A percentile compares a stretch with the other conserved stretches of the same genome.
Evolutionary conservation across 2,113 vertebrate genomes (phyloP).

Genomic region (Atlantisia rogersi): DNA sequence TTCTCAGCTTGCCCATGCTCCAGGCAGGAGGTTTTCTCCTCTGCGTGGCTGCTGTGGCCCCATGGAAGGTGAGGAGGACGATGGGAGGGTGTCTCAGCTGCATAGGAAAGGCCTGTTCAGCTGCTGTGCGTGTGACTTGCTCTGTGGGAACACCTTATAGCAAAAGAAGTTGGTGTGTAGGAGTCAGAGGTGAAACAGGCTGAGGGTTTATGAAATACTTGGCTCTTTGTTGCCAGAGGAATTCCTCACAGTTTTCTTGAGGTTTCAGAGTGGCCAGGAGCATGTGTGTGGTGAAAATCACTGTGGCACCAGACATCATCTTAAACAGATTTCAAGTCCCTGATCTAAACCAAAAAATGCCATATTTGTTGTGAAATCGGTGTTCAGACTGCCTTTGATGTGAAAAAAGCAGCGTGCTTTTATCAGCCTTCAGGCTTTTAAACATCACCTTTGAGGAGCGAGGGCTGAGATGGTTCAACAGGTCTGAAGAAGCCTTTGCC

Average conservation of each 20-base stretch:
- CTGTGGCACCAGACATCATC: background rate
- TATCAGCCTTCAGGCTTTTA: background rate
- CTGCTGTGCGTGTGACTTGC: background rate
- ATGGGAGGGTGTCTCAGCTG: background rate
- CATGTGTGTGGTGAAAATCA: background rate
- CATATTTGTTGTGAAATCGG: fast-evolving
- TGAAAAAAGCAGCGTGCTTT: background rate
- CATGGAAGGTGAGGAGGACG: background rate
- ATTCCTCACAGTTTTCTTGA: background rate
- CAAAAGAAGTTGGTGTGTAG: background rate
- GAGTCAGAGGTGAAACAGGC: background rate
- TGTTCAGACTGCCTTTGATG: background rate
- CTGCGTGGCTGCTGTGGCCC: background rate
- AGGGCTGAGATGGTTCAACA: fast-evolving
- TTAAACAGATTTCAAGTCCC: background rate
- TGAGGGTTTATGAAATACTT: background rate
- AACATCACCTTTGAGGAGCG: background rate
- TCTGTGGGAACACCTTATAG: background rate
- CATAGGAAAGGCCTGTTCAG: background rate
- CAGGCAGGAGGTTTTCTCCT: background rate
- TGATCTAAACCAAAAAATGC: background rate
- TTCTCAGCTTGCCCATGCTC: background rate
- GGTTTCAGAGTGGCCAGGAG: background rate
- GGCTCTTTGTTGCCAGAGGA: background rate
- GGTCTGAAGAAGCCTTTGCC: background rate